Conservation (phyloP, 2,888 invertebrate species). For the Dendrolimus houi region DNA sequence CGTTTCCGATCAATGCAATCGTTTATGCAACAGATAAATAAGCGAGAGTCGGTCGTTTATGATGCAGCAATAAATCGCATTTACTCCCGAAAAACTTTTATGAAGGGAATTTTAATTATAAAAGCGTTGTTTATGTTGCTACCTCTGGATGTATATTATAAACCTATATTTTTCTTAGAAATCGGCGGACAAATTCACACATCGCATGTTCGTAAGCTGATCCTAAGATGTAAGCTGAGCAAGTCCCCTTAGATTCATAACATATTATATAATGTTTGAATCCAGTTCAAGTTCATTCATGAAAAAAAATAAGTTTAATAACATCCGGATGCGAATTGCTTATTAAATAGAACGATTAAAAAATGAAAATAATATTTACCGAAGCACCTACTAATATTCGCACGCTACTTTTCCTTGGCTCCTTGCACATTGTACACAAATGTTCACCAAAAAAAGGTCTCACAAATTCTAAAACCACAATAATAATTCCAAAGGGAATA, state of each 20-base stretch:
- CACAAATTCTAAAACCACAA: background rate
- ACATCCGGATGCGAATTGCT: too few relatives aligned
- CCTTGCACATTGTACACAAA: background rate
- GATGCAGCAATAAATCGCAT: background rate
- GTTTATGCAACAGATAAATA: constrained; percentile 46
- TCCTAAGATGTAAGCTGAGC: too few relatives aligned
- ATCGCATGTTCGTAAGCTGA: too few relatives aligned
- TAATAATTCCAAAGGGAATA: too few relatives aligned
- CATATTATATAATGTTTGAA: too few relatives aligned
- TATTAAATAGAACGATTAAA: too few relatives aligned
- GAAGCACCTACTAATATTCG: constrained; percentile 5
- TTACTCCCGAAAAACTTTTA: background rate
- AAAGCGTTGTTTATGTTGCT: background rate
- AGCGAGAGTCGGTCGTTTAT: constrained; percentile 9
- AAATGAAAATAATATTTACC: background rate
- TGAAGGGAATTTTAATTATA: background rate
- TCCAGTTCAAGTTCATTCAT: too few relatives aligned
- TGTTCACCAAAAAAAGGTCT: background rate
- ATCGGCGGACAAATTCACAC: too few relatives aligned
- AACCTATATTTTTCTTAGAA: too few relatives aligned
- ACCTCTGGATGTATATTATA: too few relatives aligned
- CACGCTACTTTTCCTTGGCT: background rate
- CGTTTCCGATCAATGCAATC: constrained; percentile 54
- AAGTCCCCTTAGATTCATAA: too few relatives aligned
- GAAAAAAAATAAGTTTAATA: too few relatives aligned